phyloP scores from a whole-genome alignment of 2,113 vertebrate genomes.

The Xenotilapia longispinis region DNA sequence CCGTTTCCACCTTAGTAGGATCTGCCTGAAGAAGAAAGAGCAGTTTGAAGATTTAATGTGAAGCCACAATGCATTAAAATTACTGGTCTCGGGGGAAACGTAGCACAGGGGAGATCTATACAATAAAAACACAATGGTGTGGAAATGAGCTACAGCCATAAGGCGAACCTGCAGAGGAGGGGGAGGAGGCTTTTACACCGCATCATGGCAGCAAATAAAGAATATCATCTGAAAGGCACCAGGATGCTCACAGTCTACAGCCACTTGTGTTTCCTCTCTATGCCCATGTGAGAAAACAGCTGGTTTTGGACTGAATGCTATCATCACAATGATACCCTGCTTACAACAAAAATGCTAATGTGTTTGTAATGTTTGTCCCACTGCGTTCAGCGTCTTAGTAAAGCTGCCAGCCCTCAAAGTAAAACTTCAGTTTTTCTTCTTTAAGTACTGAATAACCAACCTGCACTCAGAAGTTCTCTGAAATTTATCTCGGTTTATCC shows the following conservation, averaged over 20 bases:
- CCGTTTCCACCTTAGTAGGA: constrained; percentile 55
- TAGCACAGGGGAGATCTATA: neutral
- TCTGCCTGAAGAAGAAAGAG: constrained; percentile 34
- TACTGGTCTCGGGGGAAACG: neutral
- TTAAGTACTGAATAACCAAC: neutral
- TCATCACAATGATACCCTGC: neutral
- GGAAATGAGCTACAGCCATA: neutral
- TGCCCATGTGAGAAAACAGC: neutral
- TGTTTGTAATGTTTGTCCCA: neutral
- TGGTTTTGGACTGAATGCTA: neutral
- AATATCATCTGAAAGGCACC: neutral
- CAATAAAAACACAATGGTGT: neutral
- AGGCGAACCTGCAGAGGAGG: neutral
- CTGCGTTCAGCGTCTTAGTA: neutral
- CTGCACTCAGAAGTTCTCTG: neutral
- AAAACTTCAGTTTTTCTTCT: neutral
- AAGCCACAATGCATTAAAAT: constrained; percentile 10
- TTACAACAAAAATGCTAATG: neutral
- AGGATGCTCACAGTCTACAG: neutral
- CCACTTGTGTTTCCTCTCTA: neutral
- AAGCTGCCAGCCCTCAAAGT: neutral
- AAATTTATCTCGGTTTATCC: neutral
- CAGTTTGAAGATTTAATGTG: neutral
- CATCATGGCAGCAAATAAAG: neutral
- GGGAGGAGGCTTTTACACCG: neutral